Conservation (phyloP, 2,797 vertebrate genomes). For the Oceanodroma leucorhoa region DNA sequence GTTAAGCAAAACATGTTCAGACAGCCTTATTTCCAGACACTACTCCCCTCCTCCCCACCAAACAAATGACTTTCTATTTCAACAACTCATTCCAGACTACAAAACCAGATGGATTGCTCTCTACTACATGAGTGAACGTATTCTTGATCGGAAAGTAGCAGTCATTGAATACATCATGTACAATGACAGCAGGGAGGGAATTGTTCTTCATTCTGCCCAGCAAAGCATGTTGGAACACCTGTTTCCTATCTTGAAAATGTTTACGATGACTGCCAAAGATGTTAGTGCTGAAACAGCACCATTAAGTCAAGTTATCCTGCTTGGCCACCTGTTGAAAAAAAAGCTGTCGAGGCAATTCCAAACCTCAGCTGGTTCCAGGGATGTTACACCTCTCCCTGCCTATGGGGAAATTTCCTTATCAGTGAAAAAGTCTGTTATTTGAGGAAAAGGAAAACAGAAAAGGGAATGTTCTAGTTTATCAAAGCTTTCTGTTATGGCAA, state of each 20-base stretch:
- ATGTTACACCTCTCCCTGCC: background rate
- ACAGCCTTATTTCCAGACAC: background rate
- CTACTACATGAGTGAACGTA: background rate
- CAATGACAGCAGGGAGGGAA: constrained; percentile 2
- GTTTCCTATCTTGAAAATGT: background rate
- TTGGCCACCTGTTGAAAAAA: background rate
- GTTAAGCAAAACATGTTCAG: background rate
- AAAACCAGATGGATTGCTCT: constrained; percentile 29
- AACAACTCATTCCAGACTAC: background rate
- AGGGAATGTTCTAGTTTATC: background rate
- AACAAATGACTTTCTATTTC: constrained; percentile 25
- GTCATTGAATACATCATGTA: constrained; percentile 39
- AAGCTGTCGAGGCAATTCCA: background rate
- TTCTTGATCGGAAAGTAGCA: constrained; percentile 33
- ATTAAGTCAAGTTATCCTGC: background rate
- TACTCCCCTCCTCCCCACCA: background rate
- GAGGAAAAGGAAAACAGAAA: background rate
- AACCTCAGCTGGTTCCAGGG: background rate
- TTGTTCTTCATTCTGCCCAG: constrained; percentile 28
- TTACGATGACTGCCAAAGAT: background rate
- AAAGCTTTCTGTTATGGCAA: background rate
- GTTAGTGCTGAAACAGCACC: constrained; percentile 16
- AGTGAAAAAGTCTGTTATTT: background rate
- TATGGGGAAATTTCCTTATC: background rate
- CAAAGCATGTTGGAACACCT: constrained; percentile 40